A percentile compares a stretch with the other conserved stretches of the same genome.
These are phyloP conservation scores for Vesta saturnalis DNA, from an alignment of 2,888 invertebrate species.

Conservation along the genomic window DNA sequence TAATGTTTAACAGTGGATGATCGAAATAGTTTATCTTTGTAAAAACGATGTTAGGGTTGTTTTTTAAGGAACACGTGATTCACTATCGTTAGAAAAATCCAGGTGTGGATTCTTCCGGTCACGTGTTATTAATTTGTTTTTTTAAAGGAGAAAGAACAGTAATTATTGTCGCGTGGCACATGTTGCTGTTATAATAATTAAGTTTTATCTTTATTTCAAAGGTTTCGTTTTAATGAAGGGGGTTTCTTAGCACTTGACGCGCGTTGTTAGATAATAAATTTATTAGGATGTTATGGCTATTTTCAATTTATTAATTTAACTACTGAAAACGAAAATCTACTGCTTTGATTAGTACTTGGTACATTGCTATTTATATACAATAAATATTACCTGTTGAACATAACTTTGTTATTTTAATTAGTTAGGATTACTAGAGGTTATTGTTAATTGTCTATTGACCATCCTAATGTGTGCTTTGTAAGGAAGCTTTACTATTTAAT, in stretches of 20 bases:
- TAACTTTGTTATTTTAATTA: too few relatives aligned
- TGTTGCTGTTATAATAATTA: slow-evolving; percentile 22
- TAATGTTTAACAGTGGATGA: background rate
- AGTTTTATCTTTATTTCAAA: slow-evolving; percentile 6
- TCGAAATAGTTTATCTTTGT: background rate
- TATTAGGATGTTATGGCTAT: background rate
- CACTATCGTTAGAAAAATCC: slow-evolving; percentile 33
- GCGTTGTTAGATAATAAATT: background rate
- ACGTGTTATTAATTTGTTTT: slow-evolving; percentile 42
- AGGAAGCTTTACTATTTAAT: too few relatives aligned
- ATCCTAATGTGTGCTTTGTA: too few relatives aligned
- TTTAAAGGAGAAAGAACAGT: slow-evolving; percentile 26
- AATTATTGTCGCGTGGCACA: slow-evolving; percentile 24
- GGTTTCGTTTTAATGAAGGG: background rate
- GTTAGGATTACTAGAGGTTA: too few relatives aligned
- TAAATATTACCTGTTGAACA: too few relatives aligned
- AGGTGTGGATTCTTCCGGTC: slow-evolving; percentile 43
- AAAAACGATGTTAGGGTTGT: background rate
- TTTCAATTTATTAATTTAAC: too few relatives aligned
- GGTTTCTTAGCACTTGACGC: background rate
- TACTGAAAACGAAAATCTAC: too few relatives aligned
- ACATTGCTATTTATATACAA: too few relatives aligned
- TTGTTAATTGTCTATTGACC: too few relatives aligned
- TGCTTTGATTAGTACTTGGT: too few relatives aligned
- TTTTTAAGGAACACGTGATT: background rate